Evolutionary conservation across 2,888 invertebrate genomes (phyloP).

Genomic region (Philereme transversata): DNA sequence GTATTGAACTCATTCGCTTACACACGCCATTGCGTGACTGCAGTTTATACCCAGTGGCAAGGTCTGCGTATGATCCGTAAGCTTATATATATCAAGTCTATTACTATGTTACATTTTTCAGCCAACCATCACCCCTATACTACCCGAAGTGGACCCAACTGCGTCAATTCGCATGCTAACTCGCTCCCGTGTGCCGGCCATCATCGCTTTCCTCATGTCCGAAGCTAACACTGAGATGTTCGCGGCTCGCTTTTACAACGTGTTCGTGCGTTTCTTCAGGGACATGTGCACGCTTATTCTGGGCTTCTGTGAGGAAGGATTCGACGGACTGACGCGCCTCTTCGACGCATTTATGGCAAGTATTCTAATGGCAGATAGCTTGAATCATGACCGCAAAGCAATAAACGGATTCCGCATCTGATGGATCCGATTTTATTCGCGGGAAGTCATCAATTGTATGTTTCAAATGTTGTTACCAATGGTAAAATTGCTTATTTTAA

Average conservation of each 20-base stretch:
- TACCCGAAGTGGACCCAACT: slow-evolving; percentile 47
- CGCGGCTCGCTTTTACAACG: slow-evolving; percentile 54
- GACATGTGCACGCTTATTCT: slow-evolving; percentile 59
- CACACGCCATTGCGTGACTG: too few relatives aligned
- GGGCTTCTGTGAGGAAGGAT: slow-evolving; percentile 51
- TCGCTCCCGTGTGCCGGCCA: slow-evolving; percentile 55
- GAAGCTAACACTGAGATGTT: slow-evolving; percentile 45
- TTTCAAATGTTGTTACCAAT: too few relatives aligned
- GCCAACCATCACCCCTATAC: slow-evolving; percentile 46
- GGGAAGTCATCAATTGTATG: too few relatives aligned
- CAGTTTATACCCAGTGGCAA: too few relatives aligned
- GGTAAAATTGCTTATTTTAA: too few relatives aligned
- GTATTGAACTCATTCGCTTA: too few relatives aligned
- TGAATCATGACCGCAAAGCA: too few relatives aligned
- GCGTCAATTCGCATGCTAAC: slow-evolving; percentile 50
- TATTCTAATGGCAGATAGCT: neutral
- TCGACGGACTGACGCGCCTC: slow-evolving; percentile 43
- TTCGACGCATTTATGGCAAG: slow-evolving; percentile 25
- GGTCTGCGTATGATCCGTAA: too few relatives aligned
- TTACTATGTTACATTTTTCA: slow-evolving; percentile 29
- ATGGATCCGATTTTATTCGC: too few relatives aligned
- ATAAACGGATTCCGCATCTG: too few relatives aligned
- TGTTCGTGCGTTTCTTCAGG: slow-evolving; percentile 53
- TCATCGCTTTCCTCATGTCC: slow-evolving; percentile 54
- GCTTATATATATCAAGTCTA: neutral